Base-by-base conservation (phyloP, 2,888 invertebrate species). In the Melolontha melolontha region DNA sequence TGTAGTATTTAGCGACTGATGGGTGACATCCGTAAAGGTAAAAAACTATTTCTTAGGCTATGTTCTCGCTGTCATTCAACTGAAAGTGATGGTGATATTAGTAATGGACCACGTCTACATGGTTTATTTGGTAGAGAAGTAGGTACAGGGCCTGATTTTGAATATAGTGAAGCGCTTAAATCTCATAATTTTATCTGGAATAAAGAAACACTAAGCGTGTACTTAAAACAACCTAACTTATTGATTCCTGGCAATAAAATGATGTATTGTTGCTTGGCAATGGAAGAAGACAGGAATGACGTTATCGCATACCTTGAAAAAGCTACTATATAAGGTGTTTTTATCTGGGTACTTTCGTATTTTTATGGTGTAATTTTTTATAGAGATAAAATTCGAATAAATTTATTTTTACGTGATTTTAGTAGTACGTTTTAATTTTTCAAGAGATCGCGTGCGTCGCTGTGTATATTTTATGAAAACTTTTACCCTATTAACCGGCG, bases 11-110 rank as follows among this genome's bases (percentile, higher is more conserved):
- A 6, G 7, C 10, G 10, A 34, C 34, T 34, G 6, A 34, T 34
- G 34, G 41, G 41, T 16, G 42, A 59, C 17, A n/a, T 59, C 12
- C 17, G 40, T 17, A 62, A 27, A 42, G 62, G 62, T 34, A 62
- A 62, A 12, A 27, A 27, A 27, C 16, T 62, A 8, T 62, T 62
- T 12, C 10, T 44, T 8, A 44, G 8, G 14, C 14, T 40, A 1
- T 62, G 62, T 34, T 8, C 42, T 14, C 34, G 47, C 6, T 62
- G 62, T 62, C 62, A 62, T 12, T 47, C 22, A 4, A 12, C 17
- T 10, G 42, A 11, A 12, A n/a, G 0, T 8, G 34, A 27, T 6
- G 42, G 44, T 40, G 7, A 7, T 5, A 8, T 27, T n/a, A 47
- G 7, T 8, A 8, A 6, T 2, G 62, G 62, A 12, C 62, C 62